phyloP scores from a whole-genome alignment of 2,113 vertebrate species.

The Podilymbus podiceps region DNA sequence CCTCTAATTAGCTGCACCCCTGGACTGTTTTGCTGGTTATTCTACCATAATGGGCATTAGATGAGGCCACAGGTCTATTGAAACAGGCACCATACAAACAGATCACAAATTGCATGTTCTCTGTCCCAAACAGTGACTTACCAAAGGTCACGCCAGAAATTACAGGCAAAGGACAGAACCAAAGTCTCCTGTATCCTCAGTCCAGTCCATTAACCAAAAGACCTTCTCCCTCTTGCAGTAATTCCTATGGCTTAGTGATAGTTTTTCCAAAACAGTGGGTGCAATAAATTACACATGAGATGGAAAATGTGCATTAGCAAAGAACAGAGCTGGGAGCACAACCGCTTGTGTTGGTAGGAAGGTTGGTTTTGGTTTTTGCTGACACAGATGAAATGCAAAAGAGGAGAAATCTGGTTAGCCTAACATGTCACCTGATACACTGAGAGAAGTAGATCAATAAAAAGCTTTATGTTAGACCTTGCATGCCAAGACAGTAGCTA shows the following conservation, averaged over 20 bases:
- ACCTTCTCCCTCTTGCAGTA: background rate
- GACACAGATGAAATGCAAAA: constrained; percentile 39
- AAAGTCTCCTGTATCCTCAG: background rate
- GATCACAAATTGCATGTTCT: background rate
- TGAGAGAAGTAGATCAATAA: constrained; percentile 28
- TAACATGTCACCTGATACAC: constrained; percentile 17
- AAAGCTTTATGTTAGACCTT: constrained; percentile 21
- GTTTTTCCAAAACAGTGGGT: background rate
- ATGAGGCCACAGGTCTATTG: background rate
- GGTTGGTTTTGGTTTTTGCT: background rate
- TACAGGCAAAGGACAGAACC: background rate
- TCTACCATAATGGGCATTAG: background rate
- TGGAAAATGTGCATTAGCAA: background rate
- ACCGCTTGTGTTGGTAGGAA: background rate
- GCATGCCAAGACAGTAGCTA: background rate
- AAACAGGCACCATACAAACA: background rate
- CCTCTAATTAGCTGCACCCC: background rate
- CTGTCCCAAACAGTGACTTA: background rate
- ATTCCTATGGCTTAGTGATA: background rate
- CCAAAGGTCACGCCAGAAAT: background rate
- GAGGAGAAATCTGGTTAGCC: constrained; percentile 31
- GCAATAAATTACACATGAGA: background rate
- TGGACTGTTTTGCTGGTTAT: background rate
- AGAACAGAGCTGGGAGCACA: background rate
- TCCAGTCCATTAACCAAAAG: background rate